These are phyloP conservation scores for Ciona savignyi DNA, from an alignment of 23 tunicate genomes.

Conservation along the genomic window DNA sequence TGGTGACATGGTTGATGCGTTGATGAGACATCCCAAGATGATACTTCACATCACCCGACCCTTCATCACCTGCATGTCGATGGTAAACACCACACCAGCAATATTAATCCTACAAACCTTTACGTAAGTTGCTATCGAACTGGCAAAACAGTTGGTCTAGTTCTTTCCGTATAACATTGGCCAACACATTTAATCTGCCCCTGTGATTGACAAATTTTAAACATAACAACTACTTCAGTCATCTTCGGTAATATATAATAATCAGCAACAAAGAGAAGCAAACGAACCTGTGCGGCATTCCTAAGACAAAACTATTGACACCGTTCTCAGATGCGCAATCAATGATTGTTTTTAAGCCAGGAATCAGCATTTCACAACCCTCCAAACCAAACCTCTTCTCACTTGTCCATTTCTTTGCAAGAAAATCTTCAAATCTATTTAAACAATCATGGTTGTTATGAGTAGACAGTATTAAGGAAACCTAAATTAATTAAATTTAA, in stretches of 20 bases:
- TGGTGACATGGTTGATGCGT: constrained; percentile 91
- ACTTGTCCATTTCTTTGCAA: constrained; percentile 96
- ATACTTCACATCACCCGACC: constrained; percentile 96
- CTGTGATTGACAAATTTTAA: too few species aligned
- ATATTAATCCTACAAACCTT: constrained; percentile 29
- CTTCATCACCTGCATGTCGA: constrained; percentile 94
- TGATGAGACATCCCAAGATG: constrained; percentile 99
- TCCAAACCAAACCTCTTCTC: constrained; percentile 98
- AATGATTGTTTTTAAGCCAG: constrained; percentile 90
- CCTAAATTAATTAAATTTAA: too few species aligned
- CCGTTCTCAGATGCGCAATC: constrained; percentile 79
- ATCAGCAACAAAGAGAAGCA: neutral
- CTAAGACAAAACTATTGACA: constrained; percentile 80
- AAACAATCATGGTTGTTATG: too few species aligned
- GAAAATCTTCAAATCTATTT: constrained; percentile 91
- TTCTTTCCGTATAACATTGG: constrained; percentile 94
- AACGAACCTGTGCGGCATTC: constrained; percentile 94
- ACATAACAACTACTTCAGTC: too few species aligned
- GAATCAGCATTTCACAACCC: constrained; percentile 95
- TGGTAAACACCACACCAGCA: too few species aligned
- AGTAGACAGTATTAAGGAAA: too few species aligned
- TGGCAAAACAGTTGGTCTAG: constrained; percentile 97
- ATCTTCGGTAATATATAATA: too few species aligned
- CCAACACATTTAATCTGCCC: constrained; percentile 94
- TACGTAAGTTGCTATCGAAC: constrained; percentile 83